Evolutionary conservation across 2,797 vertebrate genomes (phyloP), one percentile per base, ranked within the genome.

Genomic region (Tokudaia muenninki): DNA sequence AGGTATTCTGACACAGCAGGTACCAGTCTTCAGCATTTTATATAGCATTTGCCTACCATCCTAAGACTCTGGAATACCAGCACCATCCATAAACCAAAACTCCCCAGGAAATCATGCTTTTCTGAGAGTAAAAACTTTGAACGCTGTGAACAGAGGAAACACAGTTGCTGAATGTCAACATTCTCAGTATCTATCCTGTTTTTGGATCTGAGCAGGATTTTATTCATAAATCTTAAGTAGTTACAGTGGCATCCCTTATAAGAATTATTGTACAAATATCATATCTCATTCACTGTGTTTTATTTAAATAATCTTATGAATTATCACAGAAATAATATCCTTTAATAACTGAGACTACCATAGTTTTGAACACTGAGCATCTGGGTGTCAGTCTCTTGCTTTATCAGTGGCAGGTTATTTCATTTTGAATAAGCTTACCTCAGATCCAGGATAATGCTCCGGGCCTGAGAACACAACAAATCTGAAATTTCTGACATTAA

Each of bases 181-280:
- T 3, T 22, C 37, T 50, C 78, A 63, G 82, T 90, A 83, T 31
- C 6, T 70, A 52, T 50, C 37, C 26, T 17, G 24, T 9, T 96
- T 44, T 65, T 72, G 55, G 72, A 83, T 65, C 7, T 81, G 72
- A 88, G 7, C 50, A 92, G 41, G 41, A 41, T 41, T 77, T 90
- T 94, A 63, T 59, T 90, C 70, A 87, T 65, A 9, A 50, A 81
- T 83, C 95, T 22, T 24, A 80, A 81, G 75, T 83, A 92, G 87
- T 67, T 77, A 96, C 44, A 2, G 31, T 77, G 11, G 26, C 47
- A 83, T 77, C 44, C 31, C 44, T 92, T 91, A 57, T 37, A 79
- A 95, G 11, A 41, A 41, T 10, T 41, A 6, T 59, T 74, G 3
- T 72, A 50, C 10, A 74, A 94, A 94, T 75, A 88, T 0, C 37